Evolutionary conservation across 2,113 vertebrate genomes (phyloP).

Genomic region (Thalassarche chlororhynchos): DNA sequence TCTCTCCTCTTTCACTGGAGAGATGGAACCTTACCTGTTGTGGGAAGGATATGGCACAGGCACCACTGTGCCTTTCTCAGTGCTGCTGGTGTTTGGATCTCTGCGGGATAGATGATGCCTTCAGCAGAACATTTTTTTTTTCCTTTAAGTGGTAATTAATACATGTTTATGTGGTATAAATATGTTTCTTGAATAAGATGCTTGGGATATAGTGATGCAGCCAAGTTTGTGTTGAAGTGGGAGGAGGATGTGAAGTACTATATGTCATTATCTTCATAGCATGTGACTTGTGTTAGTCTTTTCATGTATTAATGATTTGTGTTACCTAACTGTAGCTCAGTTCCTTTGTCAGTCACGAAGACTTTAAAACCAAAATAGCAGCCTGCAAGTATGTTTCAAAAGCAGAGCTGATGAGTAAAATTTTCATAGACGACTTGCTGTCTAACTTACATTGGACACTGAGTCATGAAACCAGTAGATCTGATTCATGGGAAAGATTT

Average conservation of each 20-base stretch:
- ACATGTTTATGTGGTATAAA: neutral
- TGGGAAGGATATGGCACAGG: neutral
- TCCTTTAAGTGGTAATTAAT: neutral
- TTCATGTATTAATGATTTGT: neutral
- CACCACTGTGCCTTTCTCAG: rapidly evolving
- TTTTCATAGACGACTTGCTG: neutral
- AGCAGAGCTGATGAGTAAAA: neutral
- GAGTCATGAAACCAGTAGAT: neutral
- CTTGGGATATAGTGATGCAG: neutral
- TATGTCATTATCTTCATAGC: neutral
- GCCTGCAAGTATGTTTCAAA: neutral
- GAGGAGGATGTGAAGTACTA: neutral
- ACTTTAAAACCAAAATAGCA: constrained; percentile 19
- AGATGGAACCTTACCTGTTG: neutral
- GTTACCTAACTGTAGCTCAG: neutral
- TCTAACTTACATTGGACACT: neutral
- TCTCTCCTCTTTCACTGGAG: neutral
- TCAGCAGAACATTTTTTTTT: neutral
- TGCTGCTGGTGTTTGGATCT: neutral
- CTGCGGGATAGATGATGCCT: neutral
- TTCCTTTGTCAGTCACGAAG: neutral
- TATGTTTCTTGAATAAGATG: neutral
- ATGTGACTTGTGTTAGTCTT: neutral
- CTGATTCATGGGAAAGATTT: neutral
- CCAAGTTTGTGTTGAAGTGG: neutral